Percentiles rank a stretch among this genome's conserved stretches.
phyloP scores from a whole-genome alignment of 2,797 vertebrate species.

The Oreochromis mossambicus region DNA sequence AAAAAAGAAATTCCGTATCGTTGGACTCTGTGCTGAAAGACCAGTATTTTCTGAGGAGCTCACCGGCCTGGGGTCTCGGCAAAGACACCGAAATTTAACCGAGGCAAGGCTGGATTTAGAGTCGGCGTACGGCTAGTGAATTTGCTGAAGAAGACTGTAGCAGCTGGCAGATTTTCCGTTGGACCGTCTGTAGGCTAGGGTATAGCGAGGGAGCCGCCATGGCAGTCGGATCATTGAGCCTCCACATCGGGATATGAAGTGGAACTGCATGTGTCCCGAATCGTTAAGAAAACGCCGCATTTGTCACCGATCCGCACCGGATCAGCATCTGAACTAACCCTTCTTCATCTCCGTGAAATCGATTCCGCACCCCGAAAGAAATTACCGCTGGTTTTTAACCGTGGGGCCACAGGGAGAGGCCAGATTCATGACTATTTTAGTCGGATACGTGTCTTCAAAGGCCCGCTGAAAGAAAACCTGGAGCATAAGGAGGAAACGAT shows the following conservation, averaged over 20 bases:
- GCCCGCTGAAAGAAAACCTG: constrained; percentile 54
- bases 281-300: constrained; percentile 43
- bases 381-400: constrained; percentile 42
- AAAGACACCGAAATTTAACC: constrained; percentile 23
- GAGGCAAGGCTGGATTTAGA: constrained; percentile 35
- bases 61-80: constrained; percentile 2
- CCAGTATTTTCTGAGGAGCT: constrained; percentile 34
- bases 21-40: constrained; percentile 41
- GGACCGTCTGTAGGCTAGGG: constrained; percentile 69
- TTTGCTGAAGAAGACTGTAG: constrained; percentile 46
- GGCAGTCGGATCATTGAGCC: constrained; percentile 79
- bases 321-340: background rate
- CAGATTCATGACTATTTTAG: constrained; percentile 75
- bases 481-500: constrained; percentile 48
- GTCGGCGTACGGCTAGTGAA: constrained; percentile 9
- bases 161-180: constrained; percentile 71
- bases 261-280: constrained; percentile 57
- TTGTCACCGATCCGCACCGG: constrained; percentile 19
- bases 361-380: constrained; percentile 18
- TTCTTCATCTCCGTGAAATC: constrained; percentile 10
- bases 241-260: constrained; percentile 81
- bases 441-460: constrained; percentile 66
- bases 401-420: constrained; percentile 69
- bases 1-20: constrained; percentile 69
- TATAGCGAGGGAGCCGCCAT: constrained; percentile 84